Evolutionary conservation across 2,797 vertebrate species (phyloP), one percentile per base, ranked within the genome.

Genomic region (Coendou prehensilis): DNA sequence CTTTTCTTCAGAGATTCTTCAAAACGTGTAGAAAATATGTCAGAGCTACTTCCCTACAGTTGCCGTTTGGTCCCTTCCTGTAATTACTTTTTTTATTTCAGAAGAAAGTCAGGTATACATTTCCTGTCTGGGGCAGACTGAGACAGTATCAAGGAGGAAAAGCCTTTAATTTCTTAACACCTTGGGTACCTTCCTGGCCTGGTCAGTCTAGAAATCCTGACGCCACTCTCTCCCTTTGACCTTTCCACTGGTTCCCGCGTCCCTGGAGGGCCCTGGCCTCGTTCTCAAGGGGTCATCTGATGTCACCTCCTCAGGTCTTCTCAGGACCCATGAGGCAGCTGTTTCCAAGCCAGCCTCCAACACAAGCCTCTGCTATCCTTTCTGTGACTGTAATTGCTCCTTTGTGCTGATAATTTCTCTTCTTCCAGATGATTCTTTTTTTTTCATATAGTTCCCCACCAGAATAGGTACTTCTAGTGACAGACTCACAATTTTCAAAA

Each of bases 161-260:
- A 28, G 9, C 17, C 83, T 83, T 76, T 13, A 0, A 41, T 22
- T 83, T 84, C 37, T 30, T 45, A 71, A 47, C 11, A 37, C 18
- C 54, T 37, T 5, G 3, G 26, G 8, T 47, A 67, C 9, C 2
- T 45, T 37, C 50, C 20, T 79, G 37, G 3, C 52, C 67, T 22
- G 2, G 33, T 69, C 56, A 63, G 6, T 69, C 73, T 45, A 26
- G 30, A 9, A 30, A 23, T 2, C 47, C 26, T 14, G 11, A 41
- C 13, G 41, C 8, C 10, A 0, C 50, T 64, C 2, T 2, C 33
- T 84, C 11, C 20, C 0, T 63, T 37, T 52, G 52, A 9, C 33
- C 20, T 45, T 8, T 26, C 20, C 4, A 63, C 5, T 54, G 6
- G 13, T 73, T 69, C 26, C 47, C 57, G 41, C 17, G 28, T 73